Evolutionary conservation across 2,888 invertebrate genomes (phyloP), one percentile per base, ranked within the genome.

Genomic region (Eupithecia dodoneata): DNA sequence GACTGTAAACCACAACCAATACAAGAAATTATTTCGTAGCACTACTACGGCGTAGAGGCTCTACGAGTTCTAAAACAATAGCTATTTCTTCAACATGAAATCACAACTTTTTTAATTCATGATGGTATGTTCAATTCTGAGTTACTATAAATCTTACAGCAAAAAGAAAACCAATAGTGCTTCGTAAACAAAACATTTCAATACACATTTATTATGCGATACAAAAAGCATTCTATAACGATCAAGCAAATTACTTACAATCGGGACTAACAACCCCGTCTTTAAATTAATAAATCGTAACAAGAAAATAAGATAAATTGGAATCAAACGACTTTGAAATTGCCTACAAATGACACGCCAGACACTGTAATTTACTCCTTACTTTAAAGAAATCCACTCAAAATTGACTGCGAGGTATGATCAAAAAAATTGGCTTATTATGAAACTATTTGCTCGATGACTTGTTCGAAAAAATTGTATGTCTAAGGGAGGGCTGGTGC

Each of bases 391-490:
- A 89, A 86, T 88, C 87, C 85, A 85, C 87, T 91, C 87, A 80
- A 88, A 91, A 88, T 87, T 85, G 83, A 85, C 84, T 84, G 86
- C 83, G 85, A 84, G 81, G 84, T 85, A 85, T 89, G 83, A 94
- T 93, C 70, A 78, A 92, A 94, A 94, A 94, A 95, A 94, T 94
- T 94, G 94, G 92, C 93, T 92, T 92, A 95, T 94, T 94, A 94
- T 87, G 87, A 89, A 93, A 92, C 90, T 90, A 91, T 92, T 91
- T 86, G 91, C 91, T 89, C 91, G 92, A 92, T 93, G 93, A 92
- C 92, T 93, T 88, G 92, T 93, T 95, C 9, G 91, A 94, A 94
- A 52, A 52, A 52, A 92, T 94, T 94, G 92, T 85, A 94, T 89
- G 84, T 88, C 81, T 74, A 63, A 63, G 10, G 55, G 90, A 88